A percentile compares a stretch with the other conserved stretches of the same genome.
Conservation (phyloP, 2,888 invertebrate genomes). For the Neoitamus cyanurus region DNA sequence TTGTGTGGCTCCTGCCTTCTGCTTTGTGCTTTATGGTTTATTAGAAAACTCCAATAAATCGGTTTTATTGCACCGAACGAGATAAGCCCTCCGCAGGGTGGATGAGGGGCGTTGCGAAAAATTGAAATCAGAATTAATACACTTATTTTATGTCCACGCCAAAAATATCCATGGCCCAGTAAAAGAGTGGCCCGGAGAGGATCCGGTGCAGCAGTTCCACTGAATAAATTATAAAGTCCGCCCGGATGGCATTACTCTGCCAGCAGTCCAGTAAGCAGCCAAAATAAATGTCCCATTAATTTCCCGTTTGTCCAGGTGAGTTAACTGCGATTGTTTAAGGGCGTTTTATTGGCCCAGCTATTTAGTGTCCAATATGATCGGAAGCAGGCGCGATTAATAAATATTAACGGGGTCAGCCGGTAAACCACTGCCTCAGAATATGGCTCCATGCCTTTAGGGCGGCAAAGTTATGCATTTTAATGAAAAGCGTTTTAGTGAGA, state of each 20-base stretch:
- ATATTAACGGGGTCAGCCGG: neutral
- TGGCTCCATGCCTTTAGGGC: neutral
- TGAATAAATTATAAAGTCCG: neutral
- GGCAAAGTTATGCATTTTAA: neutral
- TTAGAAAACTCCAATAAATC: neutral
- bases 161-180: neutral
- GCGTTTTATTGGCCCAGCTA: neutral
- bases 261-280: neutral
- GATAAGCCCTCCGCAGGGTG: neutral
- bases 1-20: neutral
- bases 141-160: neutral
- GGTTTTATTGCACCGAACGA: neutral
- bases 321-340: slow-evolving; percentile 1
- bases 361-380: slow-evolving; percentile 5
- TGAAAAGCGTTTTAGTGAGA: neutral
- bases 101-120: neutral
- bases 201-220: neutral
- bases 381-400: neutral
- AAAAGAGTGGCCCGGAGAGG: neutral
- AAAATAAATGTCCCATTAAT: neutral
- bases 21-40: neutral
- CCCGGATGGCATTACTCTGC: neutral
- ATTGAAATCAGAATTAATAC: neutral
- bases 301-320: neutral
- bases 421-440: neutral